Conservation (phyloP, 2,888 invertebrate species). For the Nesidiocoris tenuis region DNA sequence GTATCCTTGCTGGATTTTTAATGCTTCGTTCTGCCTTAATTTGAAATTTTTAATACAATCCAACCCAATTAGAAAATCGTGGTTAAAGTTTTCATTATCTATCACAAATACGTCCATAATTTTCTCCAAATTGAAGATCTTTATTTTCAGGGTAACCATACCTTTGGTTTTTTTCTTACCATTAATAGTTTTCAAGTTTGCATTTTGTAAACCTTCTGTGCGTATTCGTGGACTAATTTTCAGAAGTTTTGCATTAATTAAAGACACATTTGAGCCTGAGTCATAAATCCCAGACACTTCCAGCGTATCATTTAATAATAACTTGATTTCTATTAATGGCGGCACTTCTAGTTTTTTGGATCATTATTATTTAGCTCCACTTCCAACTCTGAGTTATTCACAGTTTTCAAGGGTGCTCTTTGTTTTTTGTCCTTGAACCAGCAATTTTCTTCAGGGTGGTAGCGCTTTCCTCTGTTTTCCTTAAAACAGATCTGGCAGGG, state of each 20-base stretch:
- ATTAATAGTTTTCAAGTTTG: conserved; percentile 15
- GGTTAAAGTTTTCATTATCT: neutral
- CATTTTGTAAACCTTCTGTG: neutral
- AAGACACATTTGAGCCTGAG: conserved; percentile 29
- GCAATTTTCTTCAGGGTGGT: conserved; percentile 29
- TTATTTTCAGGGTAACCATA: neutral
- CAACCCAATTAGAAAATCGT: conserved; percentile 4
- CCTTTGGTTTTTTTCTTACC: neutral
- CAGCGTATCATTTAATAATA: conserved; percentile 25
- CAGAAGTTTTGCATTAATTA: conserved; percentile 20
- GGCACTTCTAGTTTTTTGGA: conserved; percentile 29
- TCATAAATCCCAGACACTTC: conserved; percentile 33
- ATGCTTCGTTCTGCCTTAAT: neutral
- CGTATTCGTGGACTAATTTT: neutral
- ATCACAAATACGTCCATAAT: neutral
- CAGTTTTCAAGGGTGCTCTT: conserved; percentile 12
- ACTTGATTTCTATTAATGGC: conserved; percentile 32
- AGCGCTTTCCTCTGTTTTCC: conserved; percentile 17
- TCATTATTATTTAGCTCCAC: conserved; percentile 16
- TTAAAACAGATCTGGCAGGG: conserved; percentile 20
- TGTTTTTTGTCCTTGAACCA: conserved; percentile 8
- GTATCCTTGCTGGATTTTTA: neutral
- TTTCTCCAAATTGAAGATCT: neutral
- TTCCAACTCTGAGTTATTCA: conserved; percentile 28
- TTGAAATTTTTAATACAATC: conserved; percentile 11